Evolutionary conservation across 2,797 vertebrate genomes (phyloP), one percentile per base, ranked within the genome.

Genomic region (Enteromius afrohamiltoni): DNA sequence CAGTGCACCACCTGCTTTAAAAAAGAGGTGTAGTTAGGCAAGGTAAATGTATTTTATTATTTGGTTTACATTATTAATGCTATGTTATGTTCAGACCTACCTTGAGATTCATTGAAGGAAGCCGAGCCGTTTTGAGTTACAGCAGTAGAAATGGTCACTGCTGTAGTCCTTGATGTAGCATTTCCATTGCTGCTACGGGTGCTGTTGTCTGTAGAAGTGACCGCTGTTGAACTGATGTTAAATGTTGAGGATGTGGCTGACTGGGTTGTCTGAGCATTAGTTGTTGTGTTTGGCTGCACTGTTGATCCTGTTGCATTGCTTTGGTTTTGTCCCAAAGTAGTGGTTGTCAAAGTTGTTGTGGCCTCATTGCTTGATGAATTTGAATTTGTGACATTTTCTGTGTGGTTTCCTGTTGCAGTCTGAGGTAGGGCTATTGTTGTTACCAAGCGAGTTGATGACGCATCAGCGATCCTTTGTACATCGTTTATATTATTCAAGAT

Each of bases 1-100:
- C 2, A 95, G 86, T 42, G 69, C 65, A 51, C 77, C 49, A 79
- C 75, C 83, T 86, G 79, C 37, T 65, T 47, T 65, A 45, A 77
- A 77, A 79, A 14, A 67, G 13, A 31, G 7, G 64, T 23, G 58
- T 70, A 71, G 34, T 71, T 21, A 60, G 17, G 17, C 49, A 42
- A 23, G n/a, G 7, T 55, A 53, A 42, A 83, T 4, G 42, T 23
- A 23, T 17, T 71, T 83, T 45, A 42, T 68, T 83, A 53, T 76
- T 71, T 34, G 17, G 71, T 75, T 53, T 60, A 73, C 9, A 34
- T 42, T 73, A 17, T 40, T n/a, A 11, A 37, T 74, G 70, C 31
- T 17, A 1, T 9, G 21, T 29, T 17, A 67, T 51, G 13, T 23
- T 65, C 42, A 42, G 40, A 82, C 85, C 76, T 85, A 78, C 65